Conservation (phyloP, 1,140 invertebrate species). For the Drosophila azteca region DNA sequence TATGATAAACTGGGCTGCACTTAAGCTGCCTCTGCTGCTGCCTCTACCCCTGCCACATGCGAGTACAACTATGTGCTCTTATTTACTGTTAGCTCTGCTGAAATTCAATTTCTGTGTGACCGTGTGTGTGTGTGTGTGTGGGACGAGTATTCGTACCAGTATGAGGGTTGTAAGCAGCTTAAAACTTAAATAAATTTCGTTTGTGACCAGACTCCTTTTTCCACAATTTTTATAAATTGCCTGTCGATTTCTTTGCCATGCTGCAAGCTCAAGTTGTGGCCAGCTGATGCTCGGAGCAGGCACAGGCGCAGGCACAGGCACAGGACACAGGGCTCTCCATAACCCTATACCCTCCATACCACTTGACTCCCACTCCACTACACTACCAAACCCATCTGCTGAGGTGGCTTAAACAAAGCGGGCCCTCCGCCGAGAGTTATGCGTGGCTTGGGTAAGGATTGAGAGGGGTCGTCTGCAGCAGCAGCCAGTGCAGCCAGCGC, state of each 20-base stretch:
- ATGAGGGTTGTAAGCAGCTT: slow-evolving; percentile 58
- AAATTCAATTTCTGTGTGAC: slow-evolving; percentile 67
- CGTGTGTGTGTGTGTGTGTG: neutral
- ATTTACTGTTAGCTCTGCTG: slow-evolving; percentile 46
- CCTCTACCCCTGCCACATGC: slow-evolving; percentile 11
- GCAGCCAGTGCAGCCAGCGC: neutral
- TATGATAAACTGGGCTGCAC: slow-evolving; percentile 67
- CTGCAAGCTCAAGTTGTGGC: slow-evolving; percentile 25
- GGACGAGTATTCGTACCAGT: no score
- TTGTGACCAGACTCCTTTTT: slow-evolving; percentile 26
- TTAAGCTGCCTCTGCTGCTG: slow-evolving; percentile 50
- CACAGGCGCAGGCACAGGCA: no score
- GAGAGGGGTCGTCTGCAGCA: slow-evolving; percentile 27
- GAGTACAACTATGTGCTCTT: slow-evolving; percentile 49
- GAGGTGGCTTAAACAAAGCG: slow-evolving; percentile 14
- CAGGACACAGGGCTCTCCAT: neutral
- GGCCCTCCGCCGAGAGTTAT: slow-evolving; percentile 22
- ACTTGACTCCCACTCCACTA: neutral
- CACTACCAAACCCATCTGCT: neutral
- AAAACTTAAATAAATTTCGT: slow-evolving; percentile 73
- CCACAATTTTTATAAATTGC: slow-evolving; percentile 41
- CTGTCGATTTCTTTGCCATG: slow-evolving; percentile 40
- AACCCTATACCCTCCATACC: neutral
- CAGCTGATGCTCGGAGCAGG: slow-evolving; percentile 25
- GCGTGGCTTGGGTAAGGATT: slow-evolving; percentile 28